Evolutionary conservation across 2,113 vertebrate genomes (phyloP), one percentile per base, ranked within the genome.

Genomic region (Etheostoma cragini): DNA sequence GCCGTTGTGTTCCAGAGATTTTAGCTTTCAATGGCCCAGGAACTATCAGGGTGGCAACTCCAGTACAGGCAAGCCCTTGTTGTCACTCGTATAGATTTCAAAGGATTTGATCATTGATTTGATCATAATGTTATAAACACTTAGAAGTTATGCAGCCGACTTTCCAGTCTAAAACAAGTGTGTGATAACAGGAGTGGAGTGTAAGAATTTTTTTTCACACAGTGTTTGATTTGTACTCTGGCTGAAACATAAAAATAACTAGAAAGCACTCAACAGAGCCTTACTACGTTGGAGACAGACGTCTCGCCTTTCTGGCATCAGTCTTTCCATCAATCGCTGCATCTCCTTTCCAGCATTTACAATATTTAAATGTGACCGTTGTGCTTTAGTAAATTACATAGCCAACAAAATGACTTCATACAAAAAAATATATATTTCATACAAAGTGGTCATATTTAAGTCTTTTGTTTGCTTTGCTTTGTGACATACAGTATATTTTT

Each of bases 301-400:
- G 35, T 72, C 68, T 58, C 11, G 21, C 22, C 67, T 24, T 10
- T 46, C 45, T 60, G 46, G 30, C 52, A 4, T 50, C 61, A 56
- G 42, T 60, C 46, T 17, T 46, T 47, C 16, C 14, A 8, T 63
- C 19, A 4, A 15, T 58, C 8, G 66, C 49, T 16, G 62, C 52
- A 53, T 33, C 8, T 57, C 45, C 22, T 60, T 22, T 57, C 16
- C 35, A 24, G 8, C 24, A 47, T 68, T 47, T 8, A 2, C 38
- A 30, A 7, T 19, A 71, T 84, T 46, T 52, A 26, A 72, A 72
- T 52, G 45, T 46, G 30, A 50, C 30, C 15, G 52, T 10, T 6
- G 1, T 21, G 46, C 15, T 19, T 35, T 38, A 42, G 35, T 60
- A 17, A 62, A 67, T 67, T 22, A 62, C 21, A 73, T 13, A 17